phyloP scores from a whole-genome alignment of 2,888 invertebrate genomes.

The Scaptomyza reducta region DNA sequence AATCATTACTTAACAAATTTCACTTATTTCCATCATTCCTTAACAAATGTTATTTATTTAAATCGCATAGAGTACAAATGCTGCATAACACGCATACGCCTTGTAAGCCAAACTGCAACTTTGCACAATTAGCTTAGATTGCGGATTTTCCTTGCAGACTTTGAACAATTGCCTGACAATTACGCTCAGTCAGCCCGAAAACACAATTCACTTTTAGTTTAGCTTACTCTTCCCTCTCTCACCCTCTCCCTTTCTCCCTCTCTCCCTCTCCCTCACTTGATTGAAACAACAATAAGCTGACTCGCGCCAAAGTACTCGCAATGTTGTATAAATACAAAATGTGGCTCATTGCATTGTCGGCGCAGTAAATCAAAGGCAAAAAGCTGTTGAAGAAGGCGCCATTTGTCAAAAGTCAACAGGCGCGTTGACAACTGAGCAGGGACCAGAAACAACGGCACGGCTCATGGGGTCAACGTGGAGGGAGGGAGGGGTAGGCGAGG shows the following conservation, averaged over 20 bases:
- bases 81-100: conserved; percentile 50
- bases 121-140: not conserved
- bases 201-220: conserved; percentile 53
- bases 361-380: conserved; percentile 62
- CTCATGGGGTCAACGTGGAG: not conserved
- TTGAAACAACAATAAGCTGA: conserved; percentile 23
- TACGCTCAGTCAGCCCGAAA: conserved; percentile 51
- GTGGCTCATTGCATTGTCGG: conserved; percentile 65
- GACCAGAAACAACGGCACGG: conserved; percentile 7
- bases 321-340: conserved; percentile 42
- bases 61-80: not conserved
- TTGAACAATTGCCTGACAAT: conserved; percentile 71
- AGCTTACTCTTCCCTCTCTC: not conserved
- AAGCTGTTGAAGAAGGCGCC: conserved; percentile 46
- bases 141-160: conserved; percentile 13
- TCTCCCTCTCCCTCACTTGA: not conserved
- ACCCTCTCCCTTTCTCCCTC: not conserved
- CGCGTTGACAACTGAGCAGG: conserved; percentile 71
- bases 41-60: too few species aligned
- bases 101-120: conserved; percentile 24
- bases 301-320: conserved; percentile 25
- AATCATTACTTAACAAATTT: not conserved
- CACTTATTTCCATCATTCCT: too few species aligned
- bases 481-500: not conserved
- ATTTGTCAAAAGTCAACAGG: conserved; percentile 80